phyloP scores from a whole-genome alignment of 2,888 invertebrate species.

The Metopia argyrocephala region DNA sequence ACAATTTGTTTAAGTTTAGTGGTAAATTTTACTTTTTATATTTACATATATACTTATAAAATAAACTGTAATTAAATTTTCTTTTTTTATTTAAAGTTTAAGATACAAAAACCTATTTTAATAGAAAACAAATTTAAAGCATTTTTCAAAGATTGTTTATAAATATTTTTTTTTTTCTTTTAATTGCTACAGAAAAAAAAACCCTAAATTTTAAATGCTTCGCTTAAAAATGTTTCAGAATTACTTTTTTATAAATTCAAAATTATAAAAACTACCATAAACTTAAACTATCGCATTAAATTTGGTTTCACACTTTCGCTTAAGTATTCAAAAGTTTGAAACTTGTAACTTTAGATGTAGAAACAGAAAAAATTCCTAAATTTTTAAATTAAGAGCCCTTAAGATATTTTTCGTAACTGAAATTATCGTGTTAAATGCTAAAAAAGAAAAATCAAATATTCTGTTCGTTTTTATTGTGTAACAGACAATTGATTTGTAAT shows the following conservation, averaged over 20 bases:
- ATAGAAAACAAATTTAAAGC: slow-evolving; percentile 31
- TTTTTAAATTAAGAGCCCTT: slow-evolving; percentile 9
- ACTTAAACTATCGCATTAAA: slow-evolving; percentile 12
- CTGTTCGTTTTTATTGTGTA: slow-evolving; percentile 23
- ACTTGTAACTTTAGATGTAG: background rate
- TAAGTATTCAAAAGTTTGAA: background rate
- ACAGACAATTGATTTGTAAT: slow-evolving; percentile 35
- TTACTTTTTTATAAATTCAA: too few species aligned
- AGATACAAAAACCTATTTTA: background rate
- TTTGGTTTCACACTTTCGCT: background rate
- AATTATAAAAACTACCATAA: background rate
- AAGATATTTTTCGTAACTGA: slow-evolving; percentile 17
- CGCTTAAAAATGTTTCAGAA: slow-evolving; percentile 1
- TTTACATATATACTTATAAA: slow-evolving; percentile 5
- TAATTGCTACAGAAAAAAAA: background rate
- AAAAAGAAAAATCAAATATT: background rate
- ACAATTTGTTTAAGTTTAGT: slow-evolving; percentile 58
- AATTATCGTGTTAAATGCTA: background rate
- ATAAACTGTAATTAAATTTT: background rate
- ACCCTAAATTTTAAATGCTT: background rate
- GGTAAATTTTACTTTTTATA: slow-evolving; percentile 34
- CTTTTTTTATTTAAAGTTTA: too few species aligned
- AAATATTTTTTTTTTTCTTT: background rate
- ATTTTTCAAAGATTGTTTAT: slow-evolving; percentile 21
- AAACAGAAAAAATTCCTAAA: background rate